phyloP scores from a whole-genome alignment of 2,113 vertebrate genomes.

The Cettia cetti region DNA sequence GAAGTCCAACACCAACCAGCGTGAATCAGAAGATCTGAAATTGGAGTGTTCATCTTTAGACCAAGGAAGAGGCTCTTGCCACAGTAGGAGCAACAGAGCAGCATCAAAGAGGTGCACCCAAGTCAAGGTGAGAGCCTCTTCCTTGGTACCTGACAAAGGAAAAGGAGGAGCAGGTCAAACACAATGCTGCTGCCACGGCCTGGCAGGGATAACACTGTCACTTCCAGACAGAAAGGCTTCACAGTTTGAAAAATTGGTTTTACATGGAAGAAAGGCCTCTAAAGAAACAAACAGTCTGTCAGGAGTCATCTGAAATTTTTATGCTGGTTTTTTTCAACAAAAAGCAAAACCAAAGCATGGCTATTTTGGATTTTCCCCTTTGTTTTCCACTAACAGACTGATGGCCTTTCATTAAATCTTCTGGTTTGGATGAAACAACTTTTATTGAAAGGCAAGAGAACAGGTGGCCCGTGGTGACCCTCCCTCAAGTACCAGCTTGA shows the following conservation, averaged over 20 bases:
- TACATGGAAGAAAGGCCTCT: not conserved
- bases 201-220: not conserved
- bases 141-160: not conserved
- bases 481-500: not conserved
- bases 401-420: not conserved
- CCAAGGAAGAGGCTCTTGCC: not conserved
- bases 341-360: not conserved
- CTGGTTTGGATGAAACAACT: not conserved
- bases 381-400: not conserved
- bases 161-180: not conserved
- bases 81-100: not conserved
- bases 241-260: not conserved
- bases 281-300: not conserved
- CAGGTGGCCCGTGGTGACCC: rapidly evolving
- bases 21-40: not conserved
- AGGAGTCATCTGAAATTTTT: not conserved
- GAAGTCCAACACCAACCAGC: not conserved
- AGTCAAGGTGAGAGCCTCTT: not conserved
- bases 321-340: not conserved
- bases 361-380: not conserved
- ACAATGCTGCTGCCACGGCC: not conserved
- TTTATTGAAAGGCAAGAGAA: not conserved
- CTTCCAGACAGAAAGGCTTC: not conserved
- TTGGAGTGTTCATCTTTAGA: not conserved
- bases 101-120: not conserved